Evolutionary conservation across 2,797 vertebrate genomes (phyloP).

Genomic region (Pseudotriccus pelzelni): DNA sequence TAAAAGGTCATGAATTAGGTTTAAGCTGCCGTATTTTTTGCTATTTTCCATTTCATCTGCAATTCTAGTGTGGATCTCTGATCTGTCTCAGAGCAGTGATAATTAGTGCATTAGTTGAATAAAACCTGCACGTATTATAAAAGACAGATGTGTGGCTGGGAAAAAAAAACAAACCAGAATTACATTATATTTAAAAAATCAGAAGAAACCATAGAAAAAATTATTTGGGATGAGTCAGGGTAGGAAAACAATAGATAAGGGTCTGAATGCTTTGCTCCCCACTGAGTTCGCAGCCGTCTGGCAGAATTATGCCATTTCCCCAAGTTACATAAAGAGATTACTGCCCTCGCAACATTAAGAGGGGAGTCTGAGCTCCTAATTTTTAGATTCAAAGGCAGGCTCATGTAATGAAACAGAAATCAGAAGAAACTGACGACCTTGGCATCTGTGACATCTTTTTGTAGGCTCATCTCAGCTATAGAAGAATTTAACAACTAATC

Average conservation of each 20-base stretch:
- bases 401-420: neutral
- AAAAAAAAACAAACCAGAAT: neutral
- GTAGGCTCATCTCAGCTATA: neutral
- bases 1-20: neutral
- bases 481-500: neutral
- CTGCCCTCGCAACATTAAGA: neutral
- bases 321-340: slow-evolving; percentile 40
- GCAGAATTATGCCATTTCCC: slow-evolving; percentile 10
- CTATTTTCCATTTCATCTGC: neutral
- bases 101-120: neutral
- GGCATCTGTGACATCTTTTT: neutral
- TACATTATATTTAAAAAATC: neutral
- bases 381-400: neutral
- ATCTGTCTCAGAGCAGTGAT: neutral
- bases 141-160: neutral
- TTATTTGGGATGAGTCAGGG: neutral
- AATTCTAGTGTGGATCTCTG: neutral
- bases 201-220: neutral
- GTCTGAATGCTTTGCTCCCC: neutral
- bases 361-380: slow-evolving; percentile 24
- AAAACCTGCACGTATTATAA: neutral
- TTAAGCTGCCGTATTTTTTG: slow-evolving; percentile 15
- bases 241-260: slow-evolving; percentile 2
- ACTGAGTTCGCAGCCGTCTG: neutral
- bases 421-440: neutral